Evolutionary conservation across 2,797 vertebrate species (phyloP).

Genomic region (Poeciliopsis infans): DNA sequence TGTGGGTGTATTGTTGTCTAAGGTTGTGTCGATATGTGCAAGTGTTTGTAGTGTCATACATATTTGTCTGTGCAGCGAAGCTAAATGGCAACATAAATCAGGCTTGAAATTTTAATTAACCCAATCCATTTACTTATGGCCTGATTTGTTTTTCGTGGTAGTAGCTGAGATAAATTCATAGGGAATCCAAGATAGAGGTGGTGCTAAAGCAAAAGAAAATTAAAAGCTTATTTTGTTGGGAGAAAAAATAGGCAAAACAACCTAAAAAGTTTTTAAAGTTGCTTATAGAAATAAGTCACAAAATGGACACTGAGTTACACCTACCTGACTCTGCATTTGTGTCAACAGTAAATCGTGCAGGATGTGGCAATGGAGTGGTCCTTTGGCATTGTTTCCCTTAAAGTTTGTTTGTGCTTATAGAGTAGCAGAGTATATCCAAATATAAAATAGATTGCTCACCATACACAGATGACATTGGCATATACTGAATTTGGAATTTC

Average conservation of each 20-base stretch:
- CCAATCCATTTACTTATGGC: constrained; percentile 22
- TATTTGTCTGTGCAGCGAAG: constrained; percentile 17
- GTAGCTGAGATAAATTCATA: constrained; percentile 14
- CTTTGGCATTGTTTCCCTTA: not conserved
- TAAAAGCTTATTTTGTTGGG: constrained; percentile 31
- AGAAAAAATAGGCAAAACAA: constrained; percentile 18
- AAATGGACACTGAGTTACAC: not conserved
- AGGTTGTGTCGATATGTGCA: constrained; percentile 8
- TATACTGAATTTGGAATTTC: not conserved
- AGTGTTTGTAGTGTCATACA: constrained; percentile 24
- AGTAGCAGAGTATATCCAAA: not conserved
- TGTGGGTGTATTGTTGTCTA: constrained; percentile 8
- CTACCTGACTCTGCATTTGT: not conserved
- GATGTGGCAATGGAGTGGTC: not conserved
- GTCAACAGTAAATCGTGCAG: not conserved
- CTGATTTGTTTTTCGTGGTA: constrained; percentile 27
- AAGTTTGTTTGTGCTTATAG: not conserved
- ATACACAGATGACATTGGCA: too few relatives aligned
- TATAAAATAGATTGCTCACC: not conserved
- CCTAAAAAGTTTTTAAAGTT: constrained; percentile 17
- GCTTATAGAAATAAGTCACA: not conserved
- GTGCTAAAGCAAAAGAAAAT: constrained; percentile 18
- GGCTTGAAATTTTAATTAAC: constrained; percentile 52
- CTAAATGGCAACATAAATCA: constrained; percentile 43
- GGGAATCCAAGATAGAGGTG: constrained; percentile 18